phyloP scores from a whole-genome alignment of 2,888 invertebrate species.

The Sphaerophoria taeniata region DNA sequence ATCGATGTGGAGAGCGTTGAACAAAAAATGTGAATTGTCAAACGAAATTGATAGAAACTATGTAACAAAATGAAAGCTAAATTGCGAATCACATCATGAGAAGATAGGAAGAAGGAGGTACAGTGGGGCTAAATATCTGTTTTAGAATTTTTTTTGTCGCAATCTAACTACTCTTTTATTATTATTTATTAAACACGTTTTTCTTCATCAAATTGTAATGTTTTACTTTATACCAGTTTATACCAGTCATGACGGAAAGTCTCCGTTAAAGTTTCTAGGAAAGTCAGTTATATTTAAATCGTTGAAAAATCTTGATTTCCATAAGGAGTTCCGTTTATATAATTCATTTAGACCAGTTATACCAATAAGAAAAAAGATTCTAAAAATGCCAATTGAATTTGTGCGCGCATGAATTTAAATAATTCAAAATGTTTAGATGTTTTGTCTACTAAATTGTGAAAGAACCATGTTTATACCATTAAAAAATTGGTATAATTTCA shows the following conservation, averaged over 20 bases:
- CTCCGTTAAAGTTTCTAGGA: not conserved
- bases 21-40: slow-evolving; percentile 34
- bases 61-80: slow-evolving; percentile 56
- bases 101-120: not conserved
- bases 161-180: not conserved
- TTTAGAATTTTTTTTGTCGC: too few relatives aligned
- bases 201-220: too few relatives aligned
- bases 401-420: too few relatives aligned
- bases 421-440: too few relatives aligned
- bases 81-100: slow-evolving; percentile 37
- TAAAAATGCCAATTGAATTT: too few relatives aligned
- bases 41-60: slow-evolving; percentile 48
- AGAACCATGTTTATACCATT: too few relatives aligned
- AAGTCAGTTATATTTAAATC: not conserved
- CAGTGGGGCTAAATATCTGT: not conserved
- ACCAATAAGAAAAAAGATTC: too few relatives aligned
- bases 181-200: too few relatives aligned
- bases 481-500: too few relatives aligned
- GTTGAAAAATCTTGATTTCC: not conserved
- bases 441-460: too few relatives aligned
- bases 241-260: not conserved
- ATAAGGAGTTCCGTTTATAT: not conserved
- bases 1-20: not conserved
- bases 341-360: not conserved
- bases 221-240: not conserved